These are phyloP conservation scores for Xenops minutus DNA, from an alignment of 2,797 vertebrate species.

Conservation along the genomic window DNA sequence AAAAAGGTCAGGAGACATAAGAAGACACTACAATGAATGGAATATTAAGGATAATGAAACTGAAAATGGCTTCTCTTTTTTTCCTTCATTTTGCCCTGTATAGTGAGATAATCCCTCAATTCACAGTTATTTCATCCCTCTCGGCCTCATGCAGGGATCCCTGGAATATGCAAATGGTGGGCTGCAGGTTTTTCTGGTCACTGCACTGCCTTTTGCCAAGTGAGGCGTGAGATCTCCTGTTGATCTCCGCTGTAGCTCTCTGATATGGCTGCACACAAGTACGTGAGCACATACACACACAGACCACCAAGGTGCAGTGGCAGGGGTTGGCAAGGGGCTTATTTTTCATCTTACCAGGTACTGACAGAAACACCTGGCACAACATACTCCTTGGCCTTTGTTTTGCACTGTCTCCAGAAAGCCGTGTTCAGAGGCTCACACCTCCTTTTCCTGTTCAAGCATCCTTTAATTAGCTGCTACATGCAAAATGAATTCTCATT, in stretches of 20 bases:
- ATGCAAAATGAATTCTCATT: constrained; percentile 52
- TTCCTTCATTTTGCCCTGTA: not conserved
- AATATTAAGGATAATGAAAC: not conserved
- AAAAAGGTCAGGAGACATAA: not conserved
- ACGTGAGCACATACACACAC: not conserved
- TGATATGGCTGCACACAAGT: not conserved
- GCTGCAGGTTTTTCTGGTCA: not conserved
- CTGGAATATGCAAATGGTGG: not conserved
- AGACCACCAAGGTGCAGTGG: not conserved
- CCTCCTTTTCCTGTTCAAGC: constrained; percentile 1
- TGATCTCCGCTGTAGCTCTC: not conserved
- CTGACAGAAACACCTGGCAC: not conserved
- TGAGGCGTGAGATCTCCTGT: not conserved
- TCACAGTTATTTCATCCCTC: not conserved
- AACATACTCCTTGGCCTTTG: not conserved
- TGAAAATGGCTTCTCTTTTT: not conserved
- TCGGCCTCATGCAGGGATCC: not conserved
- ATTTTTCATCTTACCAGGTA: not conserved
- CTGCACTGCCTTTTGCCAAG: not conserved
- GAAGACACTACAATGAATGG: not conserved
- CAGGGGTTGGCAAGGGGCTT: not conserved
- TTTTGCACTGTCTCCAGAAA: not conserved
- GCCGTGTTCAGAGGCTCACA: not conserved
- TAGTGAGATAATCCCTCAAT: not conserved
- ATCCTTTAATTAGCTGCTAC: constrained; percentile 33